These are phyloP conservation scores for Zeuzera pyrina DNA, from an alignment of 2,888 invertebrate genomes.

Conservation along the genomic window DNA sequence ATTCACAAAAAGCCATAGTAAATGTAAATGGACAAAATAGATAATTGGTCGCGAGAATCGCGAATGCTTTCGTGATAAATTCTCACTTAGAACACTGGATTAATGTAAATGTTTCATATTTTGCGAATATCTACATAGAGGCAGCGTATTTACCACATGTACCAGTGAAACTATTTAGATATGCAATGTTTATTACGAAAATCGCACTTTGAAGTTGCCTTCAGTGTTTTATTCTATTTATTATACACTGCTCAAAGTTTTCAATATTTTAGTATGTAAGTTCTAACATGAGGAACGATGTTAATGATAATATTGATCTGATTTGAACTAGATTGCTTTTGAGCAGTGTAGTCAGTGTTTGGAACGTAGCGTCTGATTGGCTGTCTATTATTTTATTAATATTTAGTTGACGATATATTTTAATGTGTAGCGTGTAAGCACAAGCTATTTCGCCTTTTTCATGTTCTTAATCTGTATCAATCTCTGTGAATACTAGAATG, in stretches of 20 bases:
- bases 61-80: no score
- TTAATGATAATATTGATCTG: neutral
- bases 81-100: slow-evolving; percentile 45
- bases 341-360: slow-evolving; percentile 14
- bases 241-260: slow-evolving; percentile 22
- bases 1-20: no score
- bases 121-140: slow-evolving; percentile 66
- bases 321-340: slow-evolving; percentile 17
- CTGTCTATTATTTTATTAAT: slow-evolving; percentile 29
- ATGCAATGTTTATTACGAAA: slow-evolving; percentile 35
- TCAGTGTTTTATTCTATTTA: slow-evolving; percentile 28
- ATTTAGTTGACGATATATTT: neutral
- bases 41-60: no score
- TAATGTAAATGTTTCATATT: slow-evolving; percentile 58
- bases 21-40: no score
- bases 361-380: slow-evolving; percentile 34
- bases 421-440: slow-evolving; percentile 33
- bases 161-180: slow-evolving; percentile 21
- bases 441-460: slow-evolving; percentile 61
- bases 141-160: slow-evolving; percentile 57
- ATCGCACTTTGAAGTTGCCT: slow-evolving; percentile 45
- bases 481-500: slow-evolving; percentile 68
- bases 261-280: neutral
- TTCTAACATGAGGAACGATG: no score
- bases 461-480: slow-evolving; percentile 54